Evolutionary conservation across 2,113 vertebrate species (phyloP).

Genomic region (rat (Rattus norvegicus)): DNA sequence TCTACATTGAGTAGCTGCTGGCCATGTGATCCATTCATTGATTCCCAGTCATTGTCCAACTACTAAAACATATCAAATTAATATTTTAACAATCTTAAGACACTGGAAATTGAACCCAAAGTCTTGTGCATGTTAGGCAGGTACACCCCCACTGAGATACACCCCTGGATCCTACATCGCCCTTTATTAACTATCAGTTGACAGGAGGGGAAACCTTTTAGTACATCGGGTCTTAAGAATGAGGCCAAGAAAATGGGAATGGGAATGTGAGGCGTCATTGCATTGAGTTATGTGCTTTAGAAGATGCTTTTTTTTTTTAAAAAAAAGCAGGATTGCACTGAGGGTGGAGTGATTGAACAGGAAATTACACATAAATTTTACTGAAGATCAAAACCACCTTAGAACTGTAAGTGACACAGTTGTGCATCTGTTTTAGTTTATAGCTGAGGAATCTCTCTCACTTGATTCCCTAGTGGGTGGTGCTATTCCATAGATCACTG

Average conservation of each 20-base stretch:
- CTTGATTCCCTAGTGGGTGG: background rate
- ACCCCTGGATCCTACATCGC: background rate
- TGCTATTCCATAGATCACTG: background rate
- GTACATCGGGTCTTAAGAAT: background rate
- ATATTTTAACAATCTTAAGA: background rate
- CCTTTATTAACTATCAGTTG: background rate
- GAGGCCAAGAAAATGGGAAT: background rate
- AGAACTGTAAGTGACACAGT: background rate
- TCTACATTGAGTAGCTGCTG: background rate
- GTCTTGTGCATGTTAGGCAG: background rate
- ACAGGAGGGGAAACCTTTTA: background rate
- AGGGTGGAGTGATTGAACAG: background rate
- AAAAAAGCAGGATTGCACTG: background rate
- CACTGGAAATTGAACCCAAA: background rate
- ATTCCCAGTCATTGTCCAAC: background rate
- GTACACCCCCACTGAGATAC: no score
- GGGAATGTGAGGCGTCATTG: background rate
- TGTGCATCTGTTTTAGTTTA: background rate
- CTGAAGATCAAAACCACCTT: background rate
- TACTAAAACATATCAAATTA: background rate
- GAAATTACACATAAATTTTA: background rate
- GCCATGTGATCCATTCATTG: background rate
- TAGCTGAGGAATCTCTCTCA: background rate
- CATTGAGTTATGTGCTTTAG: background rate
- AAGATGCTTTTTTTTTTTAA: constrained; percentile 5